Conservation (phyloP, 2,113 vertebrate species). For the Hypanus sabinus region DNA sequence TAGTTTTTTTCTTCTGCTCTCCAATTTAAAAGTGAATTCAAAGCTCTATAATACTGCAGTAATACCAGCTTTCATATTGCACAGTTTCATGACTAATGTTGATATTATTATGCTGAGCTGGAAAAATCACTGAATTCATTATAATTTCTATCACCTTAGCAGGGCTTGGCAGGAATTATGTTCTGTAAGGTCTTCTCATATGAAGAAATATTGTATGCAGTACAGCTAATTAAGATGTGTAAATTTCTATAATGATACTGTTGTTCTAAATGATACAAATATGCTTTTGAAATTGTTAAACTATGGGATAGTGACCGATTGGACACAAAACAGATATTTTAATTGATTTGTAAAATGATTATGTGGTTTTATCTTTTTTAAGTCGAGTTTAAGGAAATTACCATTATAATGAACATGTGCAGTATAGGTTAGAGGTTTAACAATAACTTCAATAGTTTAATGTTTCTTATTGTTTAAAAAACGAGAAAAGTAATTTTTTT, state of each 20-base stretch:
- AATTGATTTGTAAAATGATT: not conserved
- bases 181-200: not conserved
- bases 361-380: not conserved
- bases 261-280: not conserved
- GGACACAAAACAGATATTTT: not conserved
- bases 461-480: not conserved
- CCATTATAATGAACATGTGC: not conserved
- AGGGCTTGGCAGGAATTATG: not conserved
- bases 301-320: not conserved
- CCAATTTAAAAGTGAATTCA: not conserved
- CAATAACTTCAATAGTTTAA: not conserved
- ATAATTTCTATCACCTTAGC: not conserved
- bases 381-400: not conserved
- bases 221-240: not conserved
- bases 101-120: not conserved
- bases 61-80: not conserved
- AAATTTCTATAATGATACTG: not conserved
- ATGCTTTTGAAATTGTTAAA: not conserved
- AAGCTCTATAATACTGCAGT: not conserved
- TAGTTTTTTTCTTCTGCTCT: not conserved
- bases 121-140: not conserved
- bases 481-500: not conserved
- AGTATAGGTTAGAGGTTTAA: not conserved
- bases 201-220: not conserved
- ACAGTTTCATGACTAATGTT: not conserved